These are phyloP conservation scores for Scaptomyza graminum DNA, from an alignment of 1,140 invertebrate genomes.

Conservation along the genomic window DNA sequence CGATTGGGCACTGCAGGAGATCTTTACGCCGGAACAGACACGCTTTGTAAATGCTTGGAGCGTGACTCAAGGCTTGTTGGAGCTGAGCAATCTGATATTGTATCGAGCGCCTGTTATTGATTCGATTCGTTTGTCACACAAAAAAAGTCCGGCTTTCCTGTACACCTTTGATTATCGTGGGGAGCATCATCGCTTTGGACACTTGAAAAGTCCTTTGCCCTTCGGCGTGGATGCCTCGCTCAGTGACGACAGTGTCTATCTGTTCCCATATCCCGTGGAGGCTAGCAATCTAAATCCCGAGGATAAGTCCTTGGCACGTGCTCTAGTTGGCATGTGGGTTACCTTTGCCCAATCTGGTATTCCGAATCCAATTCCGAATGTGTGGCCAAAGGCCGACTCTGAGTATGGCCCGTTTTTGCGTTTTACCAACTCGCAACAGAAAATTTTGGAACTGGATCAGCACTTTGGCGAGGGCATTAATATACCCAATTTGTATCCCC, in stretches of 20 bases:
- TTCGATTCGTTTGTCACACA: slow-evolving; percentile 53
- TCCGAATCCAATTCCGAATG: slow-evolving; percentile 50
- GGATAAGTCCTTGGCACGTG: slow-evolving; percentile 65
- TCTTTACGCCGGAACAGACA: slow-evolving; percentile 55
- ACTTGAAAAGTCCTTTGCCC: slow-evolving; percentile 62
- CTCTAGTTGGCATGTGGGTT: slow-evolving; percentile 72
- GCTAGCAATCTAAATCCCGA: slow-evolving; percentile 56
- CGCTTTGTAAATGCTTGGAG: slow-evolving; percentile 20
- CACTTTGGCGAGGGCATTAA: slow-evolving; percentile 74
- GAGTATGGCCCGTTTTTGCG: slow-evolving; percentile 76
- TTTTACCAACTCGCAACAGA: slow-evolving; percentile 59
- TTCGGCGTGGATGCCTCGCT: slow-evolving; percentile 76
- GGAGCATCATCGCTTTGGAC: slow-evolving; percentile 68
- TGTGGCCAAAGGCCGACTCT: slow-evolving; percentile 64
- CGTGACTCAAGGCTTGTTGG: slow-evolving; percentile 61
- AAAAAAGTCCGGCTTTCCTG: slow-evolving; percentile 57
- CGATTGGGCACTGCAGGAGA: slow-evolving; percentile 65
- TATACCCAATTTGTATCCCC: slow-evolving; percentile 57
- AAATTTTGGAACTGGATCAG: slow-evolving; percentile 65
- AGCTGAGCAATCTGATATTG: slow-evolving; percentile 71
- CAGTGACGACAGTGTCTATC: slow-evolving; percentile 79
- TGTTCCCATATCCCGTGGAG: slow-evolving; percentile 78
- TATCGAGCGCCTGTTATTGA: slow-evolving; percentile 70
- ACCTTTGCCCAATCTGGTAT: slow-evolving; percentile 60
- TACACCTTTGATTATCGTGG: slow-evolving; percentile 81